Conservation (phyloP, 2,888 invertebrate species). For the Argyra leucocephala region DNA sequence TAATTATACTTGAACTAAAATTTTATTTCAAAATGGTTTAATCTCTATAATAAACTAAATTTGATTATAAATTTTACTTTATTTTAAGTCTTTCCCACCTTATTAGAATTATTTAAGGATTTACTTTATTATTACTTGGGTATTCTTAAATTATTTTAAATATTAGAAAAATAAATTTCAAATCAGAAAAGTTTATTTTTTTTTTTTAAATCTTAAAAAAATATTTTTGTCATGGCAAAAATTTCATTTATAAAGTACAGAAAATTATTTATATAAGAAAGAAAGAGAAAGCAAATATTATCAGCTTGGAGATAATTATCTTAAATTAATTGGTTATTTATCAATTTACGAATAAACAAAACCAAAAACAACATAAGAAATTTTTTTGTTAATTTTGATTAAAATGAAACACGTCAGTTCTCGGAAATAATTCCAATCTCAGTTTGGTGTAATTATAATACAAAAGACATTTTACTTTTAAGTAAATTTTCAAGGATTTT, state of each 20-base stretch:
- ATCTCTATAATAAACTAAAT: too few relatives aligned
- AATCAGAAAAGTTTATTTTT: neutral
- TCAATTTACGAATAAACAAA: neutral
- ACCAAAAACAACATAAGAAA: neutral
- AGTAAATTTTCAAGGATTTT: too few relatives aligned
- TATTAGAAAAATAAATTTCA: neutral
- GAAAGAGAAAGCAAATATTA: neutral
- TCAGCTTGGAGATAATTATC: constrained; percentile 4
- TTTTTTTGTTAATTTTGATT: neutral
- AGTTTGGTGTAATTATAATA: too few relatives aligned
- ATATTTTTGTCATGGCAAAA: neutral
- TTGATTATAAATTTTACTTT: too few relatives aligned
- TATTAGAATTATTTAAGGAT: too few relatives aligned
- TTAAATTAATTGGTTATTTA: constrained; percentile 6
- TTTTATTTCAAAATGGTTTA: too few relatives aligned
- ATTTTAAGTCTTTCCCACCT: too few relatives aligned
- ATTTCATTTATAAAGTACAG: neutral
- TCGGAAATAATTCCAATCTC: too few relatives aligned
- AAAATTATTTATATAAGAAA: neutral
- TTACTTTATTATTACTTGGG: too few relatives aligned
- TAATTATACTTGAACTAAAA: too few relatives aligned
- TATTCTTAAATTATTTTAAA: too few relatives aligned
- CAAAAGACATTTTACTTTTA: too few relatives aligned
- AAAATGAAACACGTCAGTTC: neutral
- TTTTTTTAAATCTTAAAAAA: neutral